Percentiles rank a stretch among this genome's conserved stretches.
Evolutionary conservation across 2,113 vertebrate genomes (phyloP).

Genomic region (Myxocyprinus asiaticus): DNA sequence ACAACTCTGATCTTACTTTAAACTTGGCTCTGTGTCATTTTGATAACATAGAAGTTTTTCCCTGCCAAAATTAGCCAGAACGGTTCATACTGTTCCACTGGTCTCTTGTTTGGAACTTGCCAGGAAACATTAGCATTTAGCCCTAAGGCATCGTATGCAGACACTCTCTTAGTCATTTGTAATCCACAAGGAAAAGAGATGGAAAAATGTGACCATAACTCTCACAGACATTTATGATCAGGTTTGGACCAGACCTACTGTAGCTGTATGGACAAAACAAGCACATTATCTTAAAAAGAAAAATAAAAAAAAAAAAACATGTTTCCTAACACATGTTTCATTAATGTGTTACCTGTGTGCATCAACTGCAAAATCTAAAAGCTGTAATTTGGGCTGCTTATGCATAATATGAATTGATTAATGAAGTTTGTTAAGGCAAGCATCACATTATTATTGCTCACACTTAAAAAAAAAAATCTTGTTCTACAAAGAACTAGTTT

Average conservation of each 20-base stretch:
- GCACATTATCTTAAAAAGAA: too few species aligned
- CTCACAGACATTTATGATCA: slow-evolving; percentile 8
- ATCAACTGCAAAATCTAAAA: too few species aligned
- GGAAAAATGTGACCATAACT: background rate
- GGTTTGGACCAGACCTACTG: background rate
- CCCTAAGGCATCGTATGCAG: background rate
- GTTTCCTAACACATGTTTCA: too few species aligned
- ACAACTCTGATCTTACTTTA: slow-evolving; percentile 11
- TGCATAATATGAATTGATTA: too few species aligned
- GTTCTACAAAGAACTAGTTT: too few species aligned
- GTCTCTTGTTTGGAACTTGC: slow-evolving; percentile 1
- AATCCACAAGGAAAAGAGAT: background rate
- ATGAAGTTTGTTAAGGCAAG: too few species aligned
- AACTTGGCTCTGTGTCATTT: slow-evolving; percentile 10
- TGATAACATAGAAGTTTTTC: background rate
- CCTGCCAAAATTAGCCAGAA: background rate
- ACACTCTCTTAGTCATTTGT: background rate
- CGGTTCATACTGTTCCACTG: background rate
- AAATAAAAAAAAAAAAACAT: too few species aligned
- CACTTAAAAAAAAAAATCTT: too few species aligned
- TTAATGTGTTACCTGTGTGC: too few species aligned
- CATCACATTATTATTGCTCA: too few species aligned
- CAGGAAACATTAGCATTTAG: background rate
- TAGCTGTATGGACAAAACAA: background rate
- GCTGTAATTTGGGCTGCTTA: too few species aligned